Evolutionary conservation across 2,113 vertebrate species (phyloP).

Genomic region (Sula dactylatra): DNA sequence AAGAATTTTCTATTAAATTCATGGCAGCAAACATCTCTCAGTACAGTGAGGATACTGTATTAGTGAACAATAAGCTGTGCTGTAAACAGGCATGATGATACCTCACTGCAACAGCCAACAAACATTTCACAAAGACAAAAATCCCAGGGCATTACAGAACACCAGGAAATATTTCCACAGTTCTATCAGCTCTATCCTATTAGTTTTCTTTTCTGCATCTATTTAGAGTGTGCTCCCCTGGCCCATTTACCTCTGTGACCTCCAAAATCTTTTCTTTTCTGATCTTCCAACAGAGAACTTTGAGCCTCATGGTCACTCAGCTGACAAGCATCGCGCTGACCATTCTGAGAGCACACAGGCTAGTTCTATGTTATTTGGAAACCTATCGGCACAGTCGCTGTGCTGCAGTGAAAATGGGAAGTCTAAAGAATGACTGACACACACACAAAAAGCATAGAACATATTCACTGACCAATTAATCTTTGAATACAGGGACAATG

Average conservation of each 20-base stretch:
- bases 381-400: neutral
- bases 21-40: neutral
- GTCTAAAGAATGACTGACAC: neutral
- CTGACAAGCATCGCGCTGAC: rapidly evolving
- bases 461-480: neutral
- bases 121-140: neutral
- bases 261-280: neutral
- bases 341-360: neutral
- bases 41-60: neutral
- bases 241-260: neutral
- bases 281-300: neutral
- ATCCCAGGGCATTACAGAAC: neutral
- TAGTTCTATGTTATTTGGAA: neutral
- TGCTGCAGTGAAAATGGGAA: neutral
- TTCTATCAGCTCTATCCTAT: neutral
- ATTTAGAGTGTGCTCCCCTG: neutral
- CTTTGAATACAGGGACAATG: neutral
- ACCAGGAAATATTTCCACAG: neutral
- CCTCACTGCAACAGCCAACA: neutral
- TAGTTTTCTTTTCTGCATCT: neutral
- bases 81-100: neutral
- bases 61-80: neutral
- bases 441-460: neutral
- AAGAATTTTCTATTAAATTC: neutral
- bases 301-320: neutral